Base-by-base conservation (phyloP, 1,140 invertebrate species). In the Drosophila elegans region DNA sequence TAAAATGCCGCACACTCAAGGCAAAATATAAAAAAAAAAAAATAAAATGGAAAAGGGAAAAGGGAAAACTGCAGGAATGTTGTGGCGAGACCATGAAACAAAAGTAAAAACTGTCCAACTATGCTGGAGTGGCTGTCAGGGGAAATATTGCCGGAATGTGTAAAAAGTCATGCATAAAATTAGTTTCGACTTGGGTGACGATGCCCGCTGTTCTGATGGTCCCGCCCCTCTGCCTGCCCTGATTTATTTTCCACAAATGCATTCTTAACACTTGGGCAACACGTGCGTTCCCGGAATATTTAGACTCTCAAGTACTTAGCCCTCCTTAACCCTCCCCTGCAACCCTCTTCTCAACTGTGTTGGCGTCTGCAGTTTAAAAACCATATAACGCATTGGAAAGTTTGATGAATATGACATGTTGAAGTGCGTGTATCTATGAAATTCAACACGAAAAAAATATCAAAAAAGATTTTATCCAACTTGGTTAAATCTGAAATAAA, bases 101-200 rank as follows among this genome's bases (percentile, higher is more conserved):
- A 67, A 67, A 67, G 67, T 86, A 82, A 82, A 82, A 86, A 88
- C 81, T 66, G 53, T 52, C 80, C 82, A 84, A 80, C 77, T 84
- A 77, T 48, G 54, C 64, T 80, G 81, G 78, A 85, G 80, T 85
- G 81, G 63, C 83, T 86, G 75, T 76, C 83, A 73, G 78, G 78
- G 83, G 60, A 86, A 83, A 83, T 88, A 79, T 86, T 75, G 83
- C 66, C 41, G 83, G 83, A 86, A 88, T 88, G 83, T 84, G 83
- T 89, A 83, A 88, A 88, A 88, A 88, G 83, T 88, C 83, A 88
- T 88, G 83, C 83, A 88, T 88, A 88, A 83, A 88, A 88, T 88
- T 89, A 88, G 83, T 89, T 88, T 88, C 84, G 77, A 80, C 84
- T 89, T 83, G 79, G 84, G 67, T 88, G 83, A 83, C 72, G 83